Evolutionary conservation across 1,140 invertebrate species (phyloP).

Genomic region (Penaeus chinensis): DNA sequence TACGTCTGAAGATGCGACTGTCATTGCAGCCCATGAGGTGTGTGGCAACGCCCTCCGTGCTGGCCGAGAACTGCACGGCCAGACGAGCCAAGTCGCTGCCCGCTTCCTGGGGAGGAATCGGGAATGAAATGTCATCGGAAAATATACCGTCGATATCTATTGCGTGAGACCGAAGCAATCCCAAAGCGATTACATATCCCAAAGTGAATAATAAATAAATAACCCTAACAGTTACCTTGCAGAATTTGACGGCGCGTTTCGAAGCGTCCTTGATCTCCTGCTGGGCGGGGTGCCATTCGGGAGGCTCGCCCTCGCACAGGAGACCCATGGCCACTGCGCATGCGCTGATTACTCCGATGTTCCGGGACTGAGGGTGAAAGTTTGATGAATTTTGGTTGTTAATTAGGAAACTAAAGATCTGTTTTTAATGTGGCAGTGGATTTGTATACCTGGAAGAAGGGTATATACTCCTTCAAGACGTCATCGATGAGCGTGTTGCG

Average conservation of each 20-base stretch:
- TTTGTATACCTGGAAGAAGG: constrained; percentile 76
- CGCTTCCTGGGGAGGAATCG: constrained; percentile 68
- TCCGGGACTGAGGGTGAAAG: constrained; percentile 71
- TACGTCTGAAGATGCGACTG: constrained; percentile 73
- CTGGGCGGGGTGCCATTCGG: constrained; percentile 84
- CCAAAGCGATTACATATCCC: background rate
- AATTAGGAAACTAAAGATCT: background rate
- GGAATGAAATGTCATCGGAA: too few relatives aligned
- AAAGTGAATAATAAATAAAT: background rate
- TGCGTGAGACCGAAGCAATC: background rate
- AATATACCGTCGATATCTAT: constrained; percentile 39
- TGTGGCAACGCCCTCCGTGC: constrained; percentile 71
- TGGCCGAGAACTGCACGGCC: constrained; percentile 76
- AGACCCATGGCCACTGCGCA: constrained; percentile 84
- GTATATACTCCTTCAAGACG: constrained; percentile 78
- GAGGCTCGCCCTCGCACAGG: constrained; percentile 80
- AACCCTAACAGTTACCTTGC: constrained; percentile 1
- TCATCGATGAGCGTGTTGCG: constrained; percentile 84
- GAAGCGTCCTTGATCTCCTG: constrained; percentile 31
- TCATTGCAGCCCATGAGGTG: constrained; percentile 80
- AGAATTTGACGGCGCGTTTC: background rate
- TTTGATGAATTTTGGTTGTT: constrained; percentile 32
- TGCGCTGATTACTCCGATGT: constrained; percentile 86
- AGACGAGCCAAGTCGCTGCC: constrained; percentile 79
- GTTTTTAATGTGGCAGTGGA: too few relatives aligned